Base-by-base conservation (phyloP, 2,797 vertebrate species). In the Spondyliosoma cantharus region DNA sequence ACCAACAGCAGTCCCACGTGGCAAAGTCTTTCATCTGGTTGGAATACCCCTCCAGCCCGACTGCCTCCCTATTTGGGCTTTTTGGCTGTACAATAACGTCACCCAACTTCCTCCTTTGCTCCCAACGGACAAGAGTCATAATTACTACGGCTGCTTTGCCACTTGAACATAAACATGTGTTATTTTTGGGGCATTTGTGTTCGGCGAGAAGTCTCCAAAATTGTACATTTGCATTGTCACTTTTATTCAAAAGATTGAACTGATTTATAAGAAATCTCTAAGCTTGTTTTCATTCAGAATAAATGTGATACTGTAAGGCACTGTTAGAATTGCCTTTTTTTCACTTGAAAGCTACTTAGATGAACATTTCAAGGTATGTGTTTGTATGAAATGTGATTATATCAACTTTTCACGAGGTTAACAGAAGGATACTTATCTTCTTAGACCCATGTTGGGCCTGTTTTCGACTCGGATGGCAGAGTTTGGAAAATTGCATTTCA, bases 401-500 rank as follows among this genome's bases (percentile, higher is more conserved):
- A 69, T 32, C 62, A 63, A 81, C 59, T 58, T 72, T 68, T 71
- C 52, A 45, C 25, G 19, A 74, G 76, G 64, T 75, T 60, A 62
- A 75, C 43, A 52, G 69, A 76, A 71, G 75, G 71, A 42, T 54
- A 53, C 70, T 74, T 45, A 64, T 75, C 15, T 43, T 58, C 57
- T 75, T 69, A 59, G 8, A 32, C 53, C 64, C 58, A 22, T 43
- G 59, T 37, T 29, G 27, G 2, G 49, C 43, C 48, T 52, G 43
- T 68, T 77, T 73, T n/a, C 5, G 25, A 63, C 49, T 43, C 14
- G 45, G 50, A 62, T 76, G 42, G 74, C 57, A 73, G 74, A 79
- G 63, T 75, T 87, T 76, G 20, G 53, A 86, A 78, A 79, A 86
- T 81, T 74, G 68, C 49, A 78, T 87, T 89, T 84, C 81, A 82